Base-by-base conservation (phyloP, 2,888 invertebrate genomes). In the Eupithecia tripunctaria region DNA sequence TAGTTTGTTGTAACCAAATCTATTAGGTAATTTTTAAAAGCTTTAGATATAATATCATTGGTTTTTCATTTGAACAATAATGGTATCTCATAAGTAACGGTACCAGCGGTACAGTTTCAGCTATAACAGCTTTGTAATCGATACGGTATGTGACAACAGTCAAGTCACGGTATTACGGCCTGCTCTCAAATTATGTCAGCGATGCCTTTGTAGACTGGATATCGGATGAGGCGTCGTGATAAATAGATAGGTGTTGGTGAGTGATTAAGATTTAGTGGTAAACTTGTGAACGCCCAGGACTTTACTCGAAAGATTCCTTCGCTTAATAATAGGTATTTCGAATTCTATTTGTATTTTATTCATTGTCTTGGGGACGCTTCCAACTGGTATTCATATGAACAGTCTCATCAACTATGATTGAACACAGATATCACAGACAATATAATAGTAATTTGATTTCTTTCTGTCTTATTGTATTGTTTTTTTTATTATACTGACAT, bases 121-220 rank as follows among this genome's bases (percentile, higher is more conserved):
- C 29, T 43, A 38, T 27, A 25, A 12, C 41, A 64, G 67, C 73
- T 70, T 67, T 67, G 73, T 29, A 67, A 73, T 70, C 67, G 73
- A 73, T 70, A 73, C 32, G 32, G 59, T 60, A 66, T 65, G 36
- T 68, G 66, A 69, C 69, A 72, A 67, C n/a, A 60, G 43, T 15
- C 38, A 36, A 36, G 36, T 36, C 63, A 12, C 63, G 15, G 60
- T 60, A 56, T 25, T 25, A 41, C 36, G 38, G 25, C 64, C 38
- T 64, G 64, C 36, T 64, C 67, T 67, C 27, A 70, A 73, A 70
- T 67, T 38, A 70, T 73, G 71, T 68, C 71, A 59, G 12, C 62
- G 62, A 32, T 60, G 18, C 60, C 27, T 32, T 32, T 32, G n/a
- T 32, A 32, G 32, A 63, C 32, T 6, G 32, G n/a, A 4, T 62